A percentile compares a stretch with the other conserved stretches of the same genome.
phyloP scores from a whole-genome alignment of 2,888 invertebrate genomes.

The Hypena proboscidalis region DNA sequence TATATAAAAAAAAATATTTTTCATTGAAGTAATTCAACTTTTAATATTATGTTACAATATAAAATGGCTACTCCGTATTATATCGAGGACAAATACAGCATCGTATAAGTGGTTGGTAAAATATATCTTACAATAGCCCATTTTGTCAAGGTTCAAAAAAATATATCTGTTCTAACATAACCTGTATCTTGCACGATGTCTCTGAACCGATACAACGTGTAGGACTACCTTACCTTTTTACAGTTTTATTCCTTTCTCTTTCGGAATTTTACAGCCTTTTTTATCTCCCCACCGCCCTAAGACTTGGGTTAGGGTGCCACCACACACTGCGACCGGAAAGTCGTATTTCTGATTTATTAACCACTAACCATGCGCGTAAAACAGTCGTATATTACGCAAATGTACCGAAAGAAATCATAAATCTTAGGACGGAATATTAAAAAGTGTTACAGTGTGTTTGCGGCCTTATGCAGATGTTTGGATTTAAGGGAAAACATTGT shows the following conservation, averaged over 20 bases:
- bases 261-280: constrained; percentile 11
- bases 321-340: constrained; percentile 45
- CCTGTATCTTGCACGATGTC: no score
- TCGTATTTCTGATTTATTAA: constrained; percentile 53
- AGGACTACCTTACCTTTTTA: no score
- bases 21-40: no score
- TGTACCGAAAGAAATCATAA: constrained; percentile 40
- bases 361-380: constrained; percentile 49
- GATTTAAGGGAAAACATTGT: background rate
- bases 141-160: no score
- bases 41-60: no score
- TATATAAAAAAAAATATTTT: no score
- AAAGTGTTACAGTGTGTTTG: constrained; percentile 24
- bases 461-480: constrained; percentile 22
- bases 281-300: constrained; percentile 15
- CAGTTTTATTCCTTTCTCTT: constrained; percentile 4
- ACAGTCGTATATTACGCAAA: constrained; percentile 47
- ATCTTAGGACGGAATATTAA: constrained; percentile 38
- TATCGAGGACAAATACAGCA: no score
- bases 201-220: no score
- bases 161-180: no score
- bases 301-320: constrained; percentile 22
- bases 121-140: no score
- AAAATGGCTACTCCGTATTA: no score
- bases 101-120: no score